Base-by-base conservation (phyloP, 2,888 invertebrate genomes). In the Drosophila birchii region DNA sequence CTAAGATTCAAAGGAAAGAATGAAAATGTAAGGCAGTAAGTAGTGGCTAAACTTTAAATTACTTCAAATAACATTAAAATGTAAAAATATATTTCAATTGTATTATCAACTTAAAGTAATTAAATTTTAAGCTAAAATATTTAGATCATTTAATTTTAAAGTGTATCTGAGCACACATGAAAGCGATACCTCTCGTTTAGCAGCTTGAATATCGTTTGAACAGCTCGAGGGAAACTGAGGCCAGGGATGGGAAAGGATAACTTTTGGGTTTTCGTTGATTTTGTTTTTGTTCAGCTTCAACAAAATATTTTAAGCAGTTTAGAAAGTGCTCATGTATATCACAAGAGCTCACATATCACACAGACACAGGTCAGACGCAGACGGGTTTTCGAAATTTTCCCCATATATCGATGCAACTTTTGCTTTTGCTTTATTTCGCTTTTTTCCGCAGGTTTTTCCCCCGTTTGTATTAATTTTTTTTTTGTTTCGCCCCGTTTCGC, bases 301-400 rank as follows among this genome's bases (percentile, higher is more conserved):
- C 88, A 80, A 88, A 88, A 84, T 86, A 84, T 84, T 84, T 86
- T 84, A 88, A 84, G 84, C 86, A 84, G 84, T 88, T 83, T 88
- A 83, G 73, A 78, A 86, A 84, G 74, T 81, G 77, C 75, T 73
- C 38, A 49, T 59, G 70, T 61, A 55, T 57, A 62, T 66, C 63
- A 62, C 45, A 51, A 70, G 60, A 53, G 49, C 73, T 82, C 71
- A 73, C 75, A 80, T 80, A 88, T 83, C 82, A 79, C 74, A 69
- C 54, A 53, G 62, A 55, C 49, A 4, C 23, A 23, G 26, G 55
- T 56, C 66, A 64, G 45, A 53, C 39, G 9, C 32, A 3, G 20
- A 11, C 16, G 53, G 59, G n/a, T 23, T 14, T 23, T 32, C 11
- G 16, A 20, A 32, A 44, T n/a, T 43, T 26, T 43, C 49, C 49